Percentiles rank a stretch among this genome's conserved stretches.
Conservation (phyloP, 30 jellyfish, hydroid and myxozoan genomes). For the Sanderia malayensis region DNA sequence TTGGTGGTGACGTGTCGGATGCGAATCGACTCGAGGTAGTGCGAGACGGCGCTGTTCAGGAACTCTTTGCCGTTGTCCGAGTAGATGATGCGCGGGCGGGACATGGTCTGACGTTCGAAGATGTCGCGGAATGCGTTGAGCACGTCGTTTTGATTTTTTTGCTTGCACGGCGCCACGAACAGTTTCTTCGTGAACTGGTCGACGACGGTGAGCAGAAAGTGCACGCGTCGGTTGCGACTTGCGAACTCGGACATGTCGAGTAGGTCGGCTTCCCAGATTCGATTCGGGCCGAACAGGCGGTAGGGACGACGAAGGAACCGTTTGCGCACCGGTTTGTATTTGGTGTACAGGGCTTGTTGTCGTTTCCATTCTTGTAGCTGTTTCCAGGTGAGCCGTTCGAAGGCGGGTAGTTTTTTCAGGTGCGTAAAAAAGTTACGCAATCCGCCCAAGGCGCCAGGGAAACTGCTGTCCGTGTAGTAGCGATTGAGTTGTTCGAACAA, state of each 20-base stretch:
- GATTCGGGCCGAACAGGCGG: neutral
- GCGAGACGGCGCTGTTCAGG: no score
- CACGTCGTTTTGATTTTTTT: neutral
- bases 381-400: neutral
- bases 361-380: conserved; percentile 6
- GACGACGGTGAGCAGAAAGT: neutral
- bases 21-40: neutral
- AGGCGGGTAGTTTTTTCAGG: neutral
- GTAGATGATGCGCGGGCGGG: neutral
- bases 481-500: neutral
- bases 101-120: neutral
- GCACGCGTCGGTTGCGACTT: neutral
- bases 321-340: neutral
- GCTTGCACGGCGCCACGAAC: neutral
- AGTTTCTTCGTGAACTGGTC: conserved; percentile 18
- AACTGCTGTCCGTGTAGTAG: neutral
- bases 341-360: neutral
- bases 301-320: neutral
- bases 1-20: neutral
- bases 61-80: conserved; percentile 8
- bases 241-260: neutral
- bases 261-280: conserved; percentile 9
- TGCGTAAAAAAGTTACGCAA: neutral
- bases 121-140: neutral
- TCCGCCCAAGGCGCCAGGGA: conserved; percentile 4